Conservation (phyloP, 2,113 vertebrate species). For the Gallinago jamesoni region DNA sequence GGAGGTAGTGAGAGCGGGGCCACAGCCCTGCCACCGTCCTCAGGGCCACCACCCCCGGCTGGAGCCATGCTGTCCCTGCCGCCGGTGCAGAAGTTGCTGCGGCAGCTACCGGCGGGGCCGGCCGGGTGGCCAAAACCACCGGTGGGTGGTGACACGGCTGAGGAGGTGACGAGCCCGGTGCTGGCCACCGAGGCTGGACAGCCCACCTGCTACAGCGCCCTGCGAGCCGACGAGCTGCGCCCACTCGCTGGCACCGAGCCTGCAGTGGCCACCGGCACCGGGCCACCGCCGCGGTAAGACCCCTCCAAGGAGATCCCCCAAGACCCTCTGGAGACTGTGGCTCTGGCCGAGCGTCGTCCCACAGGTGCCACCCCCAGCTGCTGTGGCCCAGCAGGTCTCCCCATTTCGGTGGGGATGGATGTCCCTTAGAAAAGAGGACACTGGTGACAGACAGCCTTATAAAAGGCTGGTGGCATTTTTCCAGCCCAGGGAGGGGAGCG, state of each 20-base stretch:
- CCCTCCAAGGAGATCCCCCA: background rate
- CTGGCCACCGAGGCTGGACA: constrained; percentile 78
- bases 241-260: constrained; percentile 74
- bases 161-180: constrained; percentile 87
- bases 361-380: background rate
- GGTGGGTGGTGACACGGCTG: background rate
- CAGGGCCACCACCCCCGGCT: background rate
- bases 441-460: background rate
- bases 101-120: constrained; percentile 78
- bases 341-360: accelerated
- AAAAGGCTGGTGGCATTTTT: background rate
- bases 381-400: background rate
- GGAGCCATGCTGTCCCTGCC: constrained; percentile 66
- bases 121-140: constrained; percentile 73
- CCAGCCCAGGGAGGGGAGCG: background rate
- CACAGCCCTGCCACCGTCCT: background rate
- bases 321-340: background rate
- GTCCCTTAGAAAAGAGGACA: background rate
- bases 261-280: constrained; percentile 32
- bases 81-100: constrained; percentile 87
- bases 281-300: constrained; percentile 84
- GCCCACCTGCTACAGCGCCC: constrained; percentile 87
- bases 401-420: background rate
- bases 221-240: constrained; percentile 86
- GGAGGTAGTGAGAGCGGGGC: background rate